These are phyloP conservation scores for Octomys mimax DNA, from an alignment of 2,797 vertebrate genomes.

Conservation along the genomic window DNA sequence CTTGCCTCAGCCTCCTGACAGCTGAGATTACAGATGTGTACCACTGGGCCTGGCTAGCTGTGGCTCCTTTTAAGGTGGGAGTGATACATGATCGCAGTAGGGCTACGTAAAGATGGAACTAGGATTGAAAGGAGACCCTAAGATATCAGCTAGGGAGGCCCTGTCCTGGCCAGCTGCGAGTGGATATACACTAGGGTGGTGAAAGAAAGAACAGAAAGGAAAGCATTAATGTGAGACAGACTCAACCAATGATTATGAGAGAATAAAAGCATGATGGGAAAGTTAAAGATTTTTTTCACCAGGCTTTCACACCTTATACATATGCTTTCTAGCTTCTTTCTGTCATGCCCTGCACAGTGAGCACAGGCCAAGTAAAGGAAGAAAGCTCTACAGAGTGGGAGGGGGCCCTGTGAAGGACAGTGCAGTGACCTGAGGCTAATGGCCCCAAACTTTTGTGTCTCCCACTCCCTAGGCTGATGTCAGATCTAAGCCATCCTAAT, in stretches of 20 bases:
- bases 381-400: neutral
- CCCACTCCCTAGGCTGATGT: neutral
- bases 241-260: neutral
- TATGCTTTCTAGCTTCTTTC: neutral
- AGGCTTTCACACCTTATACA: neutral
- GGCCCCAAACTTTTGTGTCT: neutral
- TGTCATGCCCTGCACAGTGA: neutral
- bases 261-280: neutral
- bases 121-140: neutral
- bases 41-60: neutral
- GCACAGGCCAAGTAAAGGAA: neutral
- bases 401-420: neutral
- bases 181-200: neutral
- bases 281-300: neutral
- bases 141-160: neutral
- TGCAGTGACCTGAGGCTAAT: neutral
- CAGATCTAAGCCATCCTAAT: neutral
- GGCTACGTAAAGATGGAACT: neutral
- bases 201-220: neutral
- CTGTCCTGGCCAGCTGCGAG: neutral
- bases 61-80: neutral
- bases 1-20: neutral
- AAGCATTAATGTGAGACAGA: neutral
- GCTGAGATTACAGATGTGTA: neutral
- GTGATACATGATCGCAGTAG: neutral